Evolutionary conservation across 2,888 invertebrate genomes (phyloP).

Genomic region (Drosophila birchii): DNA sequence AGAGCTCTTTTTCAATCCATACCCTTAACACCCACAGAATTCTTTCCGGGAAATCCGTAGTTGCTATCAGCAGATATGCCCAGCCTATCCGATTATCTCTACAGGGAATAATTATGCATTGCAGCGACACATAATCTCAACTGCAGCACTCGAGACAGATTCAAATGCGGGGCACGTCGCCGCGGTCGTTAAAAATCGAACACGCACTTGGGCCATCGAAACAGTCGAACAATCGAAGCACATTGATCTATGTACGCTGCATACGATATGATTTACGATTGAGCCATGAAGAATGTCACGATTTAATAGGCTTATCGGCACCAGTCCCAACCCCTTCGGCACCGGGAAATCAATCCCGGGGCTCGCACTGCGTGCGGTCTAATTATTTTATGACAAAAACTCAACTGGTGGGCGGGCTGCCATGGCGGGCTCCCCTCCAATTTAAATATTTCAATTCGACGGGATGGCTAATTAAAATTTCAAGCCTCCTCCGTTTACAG

Average conservation of each 20-base stretch:
- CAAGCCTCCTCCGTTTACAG: constrained; percentile 42
- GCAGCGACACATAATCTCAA: constrained; percentile 18
- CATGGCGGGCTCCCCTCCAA: constrained; percentile 6
- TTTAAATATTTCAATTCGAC: constrained; percentile 42
- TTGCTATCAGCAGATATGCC: constrained; percentile 16
- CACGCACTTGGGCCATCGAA: constrained; percentile 66
- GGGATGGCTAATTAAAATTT: constrained; percentile 72
- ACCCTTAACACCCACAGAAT: too few species aligned
- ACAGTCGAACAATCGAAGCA: constrained; percentile 63
- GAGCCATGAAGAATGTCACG: constrained; percentile 79
- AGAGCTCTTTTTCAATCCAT: not conserved
- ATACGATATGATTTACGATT: constrained; percentile 77
- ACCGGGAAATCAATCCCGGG: constrained; percentile 28
- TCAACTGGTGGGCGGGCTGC: constrained; percentile 35
- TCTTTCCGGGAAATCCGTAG: constrained; percentile 4
- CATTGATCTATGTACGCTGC: constrained; percentile 72
- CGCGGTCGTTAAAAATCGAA: constrained; percentile 78
- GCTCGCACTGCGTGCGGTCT: constrained; percentile 72
- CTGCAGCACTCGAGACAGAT: constrained; percentile 49
- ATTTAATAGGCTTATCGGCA: constrained; percentile 78
- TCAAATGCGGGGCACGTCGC: constrained; percentile 71
- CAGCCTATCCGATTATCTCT: constrained; percentile 5
- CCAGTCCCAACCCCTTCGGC: constrained; percentile 31
- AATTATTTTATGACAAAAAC: constrained; percentile 78
- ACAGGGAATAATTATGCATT: constrained; percentile 47